Evolutionary conservation across 2,113 vertebrate species (phyloP).

Genomic region (Platysternon megacephalum): DNA sequence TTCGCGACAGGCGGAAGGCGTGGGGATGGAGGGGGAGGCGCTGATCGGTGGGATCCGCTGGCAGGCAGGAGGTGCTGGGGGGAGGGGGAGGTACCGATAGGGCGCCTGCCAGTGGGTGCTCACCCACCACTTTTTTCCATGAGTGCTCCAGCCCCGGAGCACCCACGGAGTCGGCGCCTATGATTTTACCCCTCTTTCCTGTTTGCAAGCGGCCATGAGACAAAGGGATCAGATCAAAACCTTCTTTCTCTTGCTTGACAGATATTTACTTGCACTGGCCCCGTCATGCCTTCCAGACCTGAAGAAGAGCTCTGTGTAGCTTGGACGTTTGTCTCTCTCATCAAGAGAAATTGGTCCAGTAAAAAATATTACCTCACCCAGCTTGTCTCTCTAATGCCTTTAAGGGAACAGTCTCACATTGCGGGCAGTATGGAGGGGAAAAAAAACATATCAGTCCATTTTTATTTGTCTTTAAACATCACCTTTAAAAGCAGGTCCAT

Average conservation of each 20-base stretch:
- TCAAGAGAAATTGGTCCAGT: background rate
- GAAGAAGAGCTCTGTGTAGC: background rate
- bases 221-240: background rate
- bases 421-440: fast-evolving
- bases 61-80: too few relatives aligned
- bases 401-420: background rate
- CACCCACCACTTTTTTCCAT: too few relatives aligned
- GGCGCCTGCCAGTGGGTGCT: too few relatives aligned
- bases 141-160: too few relatives aligned
- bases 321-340: background rate
- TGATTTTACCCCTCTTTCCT: slow-evolving; percentile 20
- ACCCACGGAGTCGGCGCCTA: too few relatives aligned
- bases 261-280: background rate
- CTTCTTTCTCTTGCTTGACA: background rate
- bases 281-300: fast-evolving
- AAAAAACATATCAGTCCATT: background rate
- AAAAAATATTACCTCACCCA: too few relatives aligned
- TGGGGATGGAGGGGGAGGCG: too few relatives aligned
- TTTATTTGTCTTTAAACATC: background rate
- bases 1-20: too few relatives aligned
- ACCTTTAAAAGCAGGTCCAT: background rate
- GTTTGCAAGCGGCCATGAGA: background rate
- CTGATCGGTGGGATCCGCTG: too few relatives aligned
- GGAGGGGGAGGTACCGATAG: too few relatives aligned
- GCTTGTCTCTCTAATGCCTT: background rate